phyloP scores from a whole-genome alignment of 2,888 invertebrate species.

The Tenthredo livida region DNA sequence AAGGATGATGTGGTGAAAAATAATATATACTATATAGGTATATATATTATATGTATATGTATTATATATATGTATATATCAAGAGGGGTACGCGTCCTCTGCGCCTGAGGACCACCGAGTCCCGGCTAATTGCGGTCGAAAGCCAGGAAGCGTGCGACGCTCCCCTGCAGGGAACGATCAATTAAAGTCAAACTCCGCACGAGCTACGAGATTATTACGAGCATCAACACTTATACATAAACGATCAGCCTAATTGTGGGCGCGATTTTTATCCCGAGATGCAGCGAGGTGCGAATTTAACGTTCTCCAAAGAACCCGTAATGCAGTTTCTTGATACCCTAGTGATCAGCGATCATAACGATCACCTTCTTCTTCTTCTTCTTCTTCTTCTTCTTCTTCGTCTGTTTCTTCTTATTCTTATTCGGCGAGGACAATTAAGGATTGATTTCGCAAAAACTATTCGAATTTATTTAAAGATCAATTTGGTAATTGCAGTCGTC shows the following conservation, averaged over 20 bases:
- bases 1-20: neutral
- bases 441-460: neutral
- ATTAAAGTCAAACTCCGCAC: slow-evolving; percentile 47
- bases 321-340: neutral
- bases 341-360: neutral
- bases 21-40: no score
- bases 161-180: slow-evolving; percentile 46
- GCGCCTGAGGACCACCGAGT: slow-evolving; percentile 36
- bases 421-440: neutral
- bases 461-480: neutral
- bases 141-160: slow-evolving; percentile 50
- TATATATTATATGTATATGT: neutral
- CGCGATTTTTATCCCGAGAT: neutral
- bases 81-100: neutral
- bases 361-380: neutral
- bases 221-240: slow-evolving; percentile 24
- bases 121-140: slow-evolving; percentile 48
- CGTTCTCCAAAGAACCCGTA: neutral
- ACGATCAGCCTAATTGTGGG: neutral
- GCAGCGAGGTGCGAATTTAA: slow-evolving; percentile 16
- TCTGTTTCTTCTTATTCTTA: neutral
- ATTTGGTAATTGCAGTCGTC: neutral
- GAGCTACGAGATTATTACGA: slow-evolving; percentile 37
- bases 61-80: neutral
- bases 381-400: neutral